phyloP scores from a whole-genome alignment of 2,797 vertebrate species.

The Corythornis leucogaster region DNA sequence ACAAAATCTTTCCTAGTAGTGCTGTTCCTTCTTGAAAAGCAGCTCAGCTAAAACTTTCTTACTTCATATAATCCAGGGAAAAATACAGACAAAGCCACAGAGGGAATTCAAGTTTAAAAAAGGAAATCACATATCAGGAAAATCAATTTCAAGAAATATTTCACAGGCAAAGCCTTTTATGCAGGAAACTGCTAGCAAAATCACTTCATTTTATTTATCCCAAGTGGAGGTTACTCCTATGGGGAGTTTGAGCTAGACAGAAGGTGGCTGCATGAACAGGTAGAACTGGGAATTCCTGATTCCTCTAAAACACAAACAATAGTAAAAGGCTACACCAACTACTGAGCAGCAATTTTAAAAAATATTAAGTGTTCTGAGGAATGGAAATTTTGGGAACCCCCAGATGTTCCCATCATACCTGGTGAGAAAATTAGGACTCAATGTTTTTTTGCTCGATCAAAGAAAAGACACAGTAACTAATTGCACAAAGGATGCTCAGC shows the following conservation, averaged over 20 bases:
- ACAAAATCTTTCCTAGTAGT: not conserved
- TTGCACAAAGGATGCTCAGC: not conserved
- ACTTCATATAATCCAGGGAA: not conserved
- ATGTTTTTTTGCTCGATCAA: not conserved
- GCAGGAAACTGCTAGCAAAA: not conserved
- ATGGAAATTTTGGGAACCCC: not conserved
- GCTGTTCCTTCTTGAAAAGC: not conserved
- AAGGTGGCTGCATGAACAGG: not conserved
- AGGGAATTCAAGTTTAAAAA: constrained; percentile 15
- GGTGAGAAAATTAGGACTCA: not conserved
- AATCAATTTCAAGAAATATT: not conserved
- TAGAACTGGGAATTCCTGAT: not conserved
- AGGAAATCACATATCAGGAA: not conserved
- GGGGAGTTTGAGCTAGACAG: not conserved
- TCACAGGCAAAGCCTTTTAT: not conserved
- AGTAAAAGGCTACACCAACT: not conserved
- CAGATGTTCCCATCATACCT: not conserved
- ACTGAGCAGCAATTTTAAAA: not conserved
- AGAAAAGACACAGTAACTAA: not conserved
- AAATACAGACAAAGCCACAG: not conserved
- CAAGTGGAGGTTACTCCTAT: not conserved
- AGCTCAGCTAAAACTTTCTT: not conserved
- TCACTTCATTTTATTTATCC: not conserved
- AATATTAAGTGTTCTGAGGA: not conserved
- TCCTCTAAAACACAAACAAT: not conserved